These are phyloP conservation scores for Thaumatotibia leucotreta DNA, from an alignment of 1,140 invertebrate genomes.

Conservation along the genomic window DNA sequence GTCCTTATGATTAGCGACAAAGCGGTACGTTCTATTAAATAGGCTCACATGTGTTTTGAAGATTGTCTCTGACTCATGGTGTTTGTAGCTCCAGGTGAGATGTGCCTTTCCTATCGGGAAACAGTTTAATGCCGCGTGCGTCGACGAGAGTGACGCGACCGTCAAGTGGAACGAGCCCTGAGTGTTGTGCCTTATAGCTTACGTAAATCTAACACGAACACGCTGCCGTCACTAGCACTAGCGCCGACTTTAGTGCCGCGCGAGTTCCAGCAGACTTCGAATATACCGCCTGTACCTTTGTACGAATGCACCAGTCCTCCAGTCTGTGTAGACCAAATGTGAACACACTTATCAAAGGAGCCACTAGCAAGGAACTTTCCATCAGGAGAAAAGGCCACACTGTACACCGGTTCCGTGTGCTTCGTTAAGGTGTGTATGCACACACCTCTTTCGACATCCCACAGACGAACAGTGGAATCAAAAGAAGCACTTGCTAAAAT, in stretches of 20 bases:
- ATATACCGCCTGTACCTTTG: slow-evolving; percentile 98
- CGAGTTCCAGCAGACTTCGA: slow-evolving; percentile 99
- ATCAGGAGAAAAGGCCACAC: slow-evolving; percentile 95
- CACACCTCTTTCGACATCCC: slow-evolving; percentile 97
- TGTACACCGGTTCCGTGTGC: slow-evolving; percentile 98
- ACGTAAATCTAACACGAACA: slow-evolving; percentile 89
- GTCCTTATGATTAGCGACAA: too few relatives aligned
- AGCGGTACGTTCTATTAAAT: too few relatives aligned
- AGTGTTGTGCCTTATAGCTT: slow-evolving; percentile 79
- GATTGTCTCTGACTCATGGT: too few relatives aligned
- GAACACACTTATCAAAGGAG: slow-evolving; percentile 99
- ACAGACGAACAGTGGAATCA: slow-evolving; percentile 96
- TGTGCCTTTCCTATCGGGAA: neutral
- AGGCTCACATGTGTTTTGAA: too few relatives aligned
- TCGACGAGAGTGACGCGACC: neutral
- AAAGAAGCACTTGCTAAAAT: slow-evolving; percentile 98
- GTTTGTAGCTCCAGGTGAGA: neutral
- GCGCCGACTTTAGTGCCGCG: slow-evolving; percentile 98
- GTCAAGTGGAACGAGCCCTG: slow-evolving; percentile 1
- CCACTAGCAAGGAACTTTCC: slow-evolving; percentile 98
- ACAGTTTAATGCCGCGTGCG: neutral
- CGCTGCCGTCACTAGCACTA: slow-evolving; percentile 98
- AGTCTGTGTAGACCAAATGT: slow-evolving; percentile 98
- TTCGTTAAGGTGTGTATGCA: slow-evolving; percentile 98
- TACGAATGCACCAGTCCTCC: slow-evolving; percentile 98